Evolutionary conservation across 2,888 invertebrate species (phyloP), one percentile per base, ranked within the genome.

Genomic region (Apoderus coryli): DNA sequence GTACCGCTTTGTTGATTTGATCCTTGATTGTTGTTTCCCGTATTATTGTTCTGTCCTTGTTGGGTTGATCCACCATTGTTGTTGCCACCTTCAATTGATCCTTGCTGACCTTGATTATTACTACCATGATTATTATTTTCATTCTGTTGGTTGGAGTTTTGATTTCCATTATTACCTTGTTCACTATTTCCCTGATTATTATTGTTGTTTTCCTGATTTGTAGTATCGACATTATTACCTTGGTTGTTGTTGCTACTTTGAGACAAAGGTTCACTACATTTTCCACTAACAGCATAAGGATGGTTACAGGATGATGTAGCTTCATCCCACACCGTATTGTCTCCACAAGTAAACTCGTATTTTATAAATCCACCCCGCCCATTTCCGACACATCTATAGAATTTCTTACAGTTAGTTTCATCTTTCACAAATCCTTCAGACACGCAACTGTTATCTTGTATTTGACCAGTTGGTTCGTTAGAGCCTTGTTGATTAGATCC

Each of bases 311-410:
- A 66, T 47, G 67, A 60, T 31, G 71, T 56, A 31, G 63, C 57
- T 32, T 68, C 64, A 56, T 79, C 78, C 80, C 81, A 82, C 14
- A 76, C 72, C 6, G 81, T 82, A 26, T 79, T 80, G 33, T 73
- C 67, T 3, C 72, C 74, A 52, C 82, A 84, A 7, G 59, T 60
- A 50, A 78, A 82, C 36, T 77, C 73, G 48, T 75, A 75, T 53
- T 67, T 71, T 25, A 58, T 69, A 43, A 61, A 76, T 2, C 62
- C 61, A 36, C 65, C 68, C 10, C 63, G 57, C 1, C 68, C 70
- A 46, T 68, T 63, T 34, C 63, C 61, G 14, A 79, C 77, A 54
- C 82, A 82, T 39, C 80, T 66, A 50, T 77, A 78, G 59, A 81
- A 82, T 50, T 73, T 76, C 37, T 64, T 70, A 47, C 81, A 82